Evolutionary conservation across 2,113 vertebrate genomes (phyloP).

Genomic region (Corythoichthys haematopterus): DNA sequence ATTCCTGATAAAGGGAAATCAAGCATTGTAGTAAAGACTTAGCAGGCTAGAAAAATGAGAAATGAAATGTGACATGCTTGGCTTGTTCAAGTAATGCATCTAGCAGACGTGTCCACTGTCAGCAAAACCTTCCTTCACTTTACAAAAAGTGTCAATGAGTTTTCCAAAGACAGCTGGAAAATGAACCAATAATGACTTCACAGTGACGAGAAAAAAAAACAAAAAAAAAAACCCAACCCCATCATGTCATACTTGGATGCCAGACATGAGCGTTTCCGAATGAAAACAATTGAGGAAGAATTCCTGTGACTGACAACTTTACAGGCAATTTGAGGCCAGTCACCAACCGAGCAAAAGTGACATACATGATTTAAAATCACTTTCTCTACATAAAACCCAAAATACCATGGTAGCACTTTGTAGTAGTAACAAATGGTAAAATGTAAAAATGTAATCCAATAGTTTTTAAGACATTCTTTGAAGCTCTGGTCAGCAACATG

Average conservation of each 20-base stretch:
- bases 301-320: constrained; percentile 20
- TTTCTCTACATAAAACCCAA: constrained; percentile 15
- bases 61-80: constrained; percentile 57
- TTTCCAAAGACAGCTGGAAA: constrained; percentile 55
- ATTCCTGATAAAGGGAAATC: constrained; percentile 5
- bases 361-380: constrained; percentile 14
- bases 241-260: constrained; percentile 30
- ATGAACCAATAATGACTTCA: constrained; percentile 26
- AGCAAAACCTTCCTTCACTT: constrained; percentile 50
- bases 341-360: constrained; percentile 17
- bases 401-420: constrained; percentile 11
- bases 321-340: constrained; percentile 17
- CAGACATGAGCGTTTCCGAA: constrained; percentile 20
- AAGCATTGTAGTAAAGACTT: constrained; percentile 17
- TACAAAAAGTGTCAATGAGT: constrained; percentile 40
- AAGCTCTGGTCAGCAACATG: constrained; percentile 31
- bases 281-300: constrained; percentile 21
- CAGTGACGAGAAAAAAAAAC: constrained; percentile 20
- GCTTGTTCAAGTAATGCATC: constrained; percentile 59
- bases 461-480: constrained; percentile 33
- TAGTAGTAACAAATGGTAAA: constrained; percentile 22
- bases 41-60: constrained; percentile 24
- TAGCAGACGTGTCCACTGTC: constrained; percentile 42
- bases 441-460: neutral
- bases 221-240: neutral